Conservation (phyloP, 2,888 invertebrate species). For the Agrochola macilenta region DNA sequence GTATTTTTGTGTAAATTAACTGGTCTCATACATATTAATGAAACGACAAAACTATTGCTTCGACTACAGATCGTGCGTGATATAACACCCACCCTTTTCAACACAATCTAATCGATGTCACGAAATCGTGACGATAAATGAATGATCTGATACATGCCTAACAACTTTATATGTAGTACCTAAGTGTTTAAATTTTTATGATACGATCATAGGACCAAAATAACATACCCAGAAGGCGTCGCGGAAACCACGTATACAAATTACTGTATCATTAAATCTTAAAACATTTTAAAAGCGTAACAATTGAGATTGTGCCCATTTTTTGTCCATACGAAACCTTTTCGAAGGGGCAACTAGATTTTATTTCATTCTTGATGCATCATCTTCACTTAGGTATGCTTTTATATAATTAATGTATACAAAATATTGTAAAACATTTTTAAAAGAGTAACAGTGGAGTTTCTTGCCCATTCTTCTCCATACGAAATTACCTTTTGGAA, state of each 20-base stretch:
- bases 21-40: constrained; percentile 17
- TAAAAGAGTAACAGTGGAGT: too few relatives aligned
- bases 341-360: too few relatives aligned
- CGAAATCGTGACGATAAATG: constrained; percentile 35
- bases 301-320: too few relatives aligned
- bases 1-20: constrained; percentile 6
- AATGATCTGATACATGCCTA: not conserved
- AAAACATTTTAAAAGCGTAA: too few relatives aligned
- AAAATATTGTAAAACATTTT: too few relatives aligned
- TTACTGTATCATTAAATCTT: too few relatives aligned
- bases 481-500: too few relatives aligned
- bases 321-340: too few relatives aligned
- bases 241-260: not conserved
- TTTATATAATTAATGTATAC: too few relatives aligned
- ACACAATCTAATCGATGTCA: constrained; percentile 29
- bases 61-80: constrained; percentile 15
- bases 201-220: not conserved
- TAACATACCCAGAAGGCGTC: not conserved
- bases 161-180: not conserved
- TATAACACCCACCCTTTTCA: constrained; percentile 15
- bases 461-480: too few relatives aligned
- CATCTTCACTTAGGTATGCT: too few relatives aligned
- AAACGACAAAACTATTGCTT: not conserved
- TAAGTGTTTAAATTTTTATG: not conserved
- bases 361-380: too few relatives aligned